Evolutionary conservation across 1,140 invertebrate species (phyloP).

Genomic region (Matsumurasca onukii): DNA sequence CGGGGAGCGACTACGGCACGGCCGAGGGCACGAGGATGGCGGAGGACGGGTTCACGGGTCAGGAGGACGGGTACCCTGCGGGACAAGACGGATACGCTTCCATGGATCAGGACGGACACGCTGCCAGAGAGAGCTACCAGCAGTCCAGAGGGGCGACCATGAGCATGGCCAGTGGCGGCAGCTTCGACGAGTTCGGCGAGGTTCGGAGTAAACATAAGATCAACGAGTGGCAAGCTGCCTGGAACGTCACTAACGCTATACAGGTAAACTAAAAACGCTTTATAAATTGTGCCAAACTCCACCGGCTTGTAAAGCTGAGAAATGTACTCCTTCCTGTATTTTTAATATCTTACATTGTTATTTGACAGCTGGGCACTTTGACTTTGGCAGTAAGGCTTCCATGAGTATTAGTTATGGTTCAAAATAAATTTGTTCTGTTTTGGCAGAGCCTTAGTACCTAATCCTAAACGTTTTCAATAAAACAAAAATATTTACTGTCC

Average conservation of each 20-base stretch:
- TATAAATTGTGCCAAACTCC: too few species aligned
- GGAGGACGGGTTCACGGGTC: conserved; percentile 42
- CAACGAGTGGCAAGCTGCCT: conserved; percentile 97
- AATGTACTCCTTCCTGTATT: too few species aligned
- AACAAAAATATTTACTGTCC: too few species aligned
- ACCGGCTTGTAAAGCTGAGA: too few species aligned
- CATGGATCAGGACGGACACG: conserved; percentile 45
- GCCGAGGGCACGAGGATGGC: conserved; percentile 1
- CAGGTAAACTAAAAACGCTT: conserved; percentile 72
- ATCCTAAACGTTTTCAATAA: too few species aligned
- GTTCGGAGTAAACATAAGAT: conserved; percentile 76
- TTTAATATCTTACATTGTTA: too few species aligned
- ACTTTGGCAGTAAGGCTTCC: too few species aligned
- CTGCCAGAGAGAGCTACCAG: conserved; percentile 33
- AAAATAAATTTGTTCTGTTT: too few species aligned
- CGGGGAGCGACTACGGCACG: conserved; percentile 11
- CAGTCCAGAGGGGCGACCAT: conserved; percentile 57
- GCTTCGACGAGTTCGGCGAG: conserved; percentile 56
- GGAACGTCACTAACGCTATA: conserved; percentile 99
- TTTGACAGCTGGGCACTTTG: too few species aligned
- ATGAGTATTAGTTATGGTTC: too few species aligned
- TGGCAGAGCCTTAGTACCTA: too few species aligned
- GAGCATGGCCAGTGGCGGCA: conserved; percentile 52
- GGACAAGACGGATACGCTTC: conserved; percentile 55
- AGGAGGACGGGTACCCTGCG: conserved; percentile 37